These are phyloP conservation scores for Rhinoderma darwinii DNA, from an alignment of 2,113 vertebrate species.

Conservation along the genomic window DNA sequence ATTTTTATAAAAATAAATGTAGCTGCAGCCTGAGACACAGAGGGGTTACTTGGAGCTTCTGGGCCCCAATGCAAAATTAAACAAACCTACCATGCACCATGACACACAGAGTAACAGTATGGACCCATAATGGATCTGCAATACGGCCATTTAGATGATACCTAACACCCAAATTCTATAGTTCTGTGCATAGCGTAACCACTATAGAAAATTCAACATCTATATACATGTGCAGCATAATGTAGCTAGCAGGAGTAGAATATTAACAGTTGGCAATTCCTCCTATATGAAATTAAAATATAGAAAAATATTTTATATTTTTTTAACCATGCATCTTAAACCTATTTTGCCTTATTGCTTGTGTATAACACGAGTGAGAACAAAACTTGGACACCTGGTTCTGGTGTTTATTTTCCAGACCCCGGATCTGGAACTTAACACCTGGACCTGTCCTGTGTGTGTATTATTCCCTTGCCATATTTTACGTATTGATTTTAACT, in stretches of 20 bases:
- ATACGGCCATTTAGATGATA: no score
- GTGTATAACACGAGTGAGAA: conserved; percentile 24
- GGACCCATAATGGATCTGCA: no score
- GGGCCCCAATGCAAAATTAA: no score
- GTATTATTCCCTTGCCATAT: conserved; percentile 46
- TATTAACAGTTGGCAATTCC: background rate
- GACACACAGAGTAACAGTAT: no score
- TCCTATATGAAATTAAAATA: background rate
- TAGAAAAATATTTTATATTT: background rate
- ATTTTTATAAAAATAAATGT: no score
- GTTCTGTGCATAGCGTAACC: no score
- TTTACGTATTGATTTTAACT: conserved; percentile 48
- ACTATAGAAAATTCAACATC: no score
- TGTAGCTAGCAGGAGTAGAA: background rate
- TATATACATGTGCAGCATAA: background rate
- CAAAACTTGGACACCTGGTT: conserved; percentile 42
- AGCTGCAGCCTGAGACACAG: no score
- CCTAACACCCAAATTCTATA: no score
- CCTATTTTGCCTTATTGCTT: conserved; percentile 16
- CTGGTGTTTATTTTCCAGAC: conserved; percentile 48
- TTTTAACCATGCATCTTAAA: background rate
- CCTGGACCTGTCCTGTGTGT: conserved; percentile 44
- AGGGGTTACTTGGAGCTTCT: no score
- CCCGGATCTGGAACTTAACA: conserved; percentile 50
- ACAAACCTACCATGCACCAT: no score